Base-by-base conservation (phyloP, 2,797 vertebrate species). In the Carapus acus region DNA sequence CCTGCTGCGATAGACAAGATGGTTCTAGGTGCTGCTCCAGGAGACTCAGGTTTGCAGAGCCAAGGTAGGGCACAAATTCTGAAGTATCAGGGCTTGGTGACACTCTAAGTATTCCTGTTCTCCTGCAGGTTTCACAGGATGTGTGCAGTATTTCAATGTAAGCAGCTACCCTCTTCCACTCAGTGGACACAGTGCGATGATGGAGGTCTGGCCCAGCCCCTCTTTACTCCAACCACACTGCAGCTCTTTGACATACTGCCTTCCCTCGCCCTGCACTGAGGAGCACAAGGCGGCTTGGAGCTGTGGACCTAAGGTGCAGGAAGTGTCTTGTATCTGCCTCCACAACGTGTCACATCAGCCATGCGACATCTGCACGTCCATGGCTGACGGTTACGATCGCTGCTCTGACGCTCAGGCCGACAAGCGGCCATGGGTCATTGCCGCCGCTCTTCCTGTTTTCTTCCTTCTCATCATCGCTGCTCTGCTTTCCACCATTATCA, bases 41-140 rank as follows among this genome's bases (percentile, higher is more conserved):
- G 6, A 24, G 61, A 71, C 42, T 42, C 62, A 56, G 60, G 50
- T 8, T 23, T 71, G 7, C 54, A 69, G 17, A 74, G 67, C 21
- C 34, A 67, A 76, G 87, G 86, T 90, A 49, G 69, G 72, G 31
- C 23, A 74, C 29, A 38, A 15, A 36, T 13, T 33, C 8, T 4
- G 14, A 11, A 33, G 24, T 27, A 9, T n/a, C n/a, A n/a, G n/a
- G n/a, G n/a, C n/a, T n/a, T n/a, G n/a, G n/a, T n/a, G n/a, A n/a
- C n/a, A n/a, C n/a, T n/a, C n/a, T n/a, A n/a, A n/a, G n/a, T n/a
- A n/a, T n/a, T n/a, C n/a, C n/a, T n/a, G n/a, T n/a, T n/a, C n/a
- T n/a, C n/a, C n/a, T n/a, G 29, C 76, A 89, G 89, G 84, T 7
- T 86, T 89, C 62, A 69, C 33, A 37, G 89, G 89, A n/a, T 90